phyloP scores from a whole-genome alignment of 2,113 vertebrate genomes.

The Podarcis muralis region DNA sequence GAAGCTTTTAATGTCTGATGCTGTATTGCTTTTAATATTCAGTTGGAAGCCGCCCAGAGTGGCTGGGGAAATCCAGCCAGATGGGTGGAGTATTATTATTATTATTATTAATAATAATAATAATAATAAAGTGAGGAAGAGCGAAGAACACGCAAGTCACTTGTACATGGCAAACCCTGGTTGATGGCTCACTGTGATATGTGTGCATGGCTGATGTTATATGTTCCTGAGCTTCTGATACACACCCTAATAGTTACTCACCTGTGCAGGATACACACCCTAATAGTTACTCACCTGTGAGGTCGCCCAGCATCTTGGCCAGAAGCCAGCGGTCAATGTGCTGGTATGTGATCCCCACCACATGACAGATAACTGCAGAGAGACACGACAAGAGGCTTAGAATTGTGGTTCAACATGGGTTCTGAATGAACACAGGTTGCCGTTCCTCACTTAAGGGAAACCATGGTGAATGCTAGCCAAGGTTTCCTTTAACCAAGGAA shows the following conservation, averaged over 20 bases:
- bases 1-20: too few species aligned
- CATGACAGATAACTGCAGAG: constrained; percentile 88
- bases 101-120: too few species aligned
- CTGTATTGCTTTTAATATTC: too few species aligned
- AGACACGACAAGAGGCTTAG: not conserved
- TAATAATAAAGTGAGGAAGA: too few species aligned
- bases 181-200: not conserved
- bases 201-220: not conserved
- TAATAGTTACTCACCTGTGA: constrained; percentile 78
- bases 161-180: too few species aligned
- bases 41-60: too few species aligned
- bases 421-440: not conserved
- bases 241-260: not conserved
- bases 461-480: too few species aligned
- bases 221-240: not conserved
- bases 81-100: too few species aligned
- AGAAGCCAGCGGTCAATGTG: constrained; percentile 89
- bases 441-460: not conserved
- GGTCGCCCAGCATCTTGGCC: constrained; percentile 91
- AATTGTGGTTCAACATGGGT: not conserved
- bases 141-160: too few species aligned
- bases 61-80: too few species aligned
- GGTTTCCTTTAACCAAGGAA: not conserved
- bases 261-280: not conserved
- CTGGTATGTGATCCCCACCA: constrained; percentile 94